phyloP scores from a whole-genome alignment of 2,113 vertebrate genomes.

The Pangasianodon hypophthalmus region DNA sequence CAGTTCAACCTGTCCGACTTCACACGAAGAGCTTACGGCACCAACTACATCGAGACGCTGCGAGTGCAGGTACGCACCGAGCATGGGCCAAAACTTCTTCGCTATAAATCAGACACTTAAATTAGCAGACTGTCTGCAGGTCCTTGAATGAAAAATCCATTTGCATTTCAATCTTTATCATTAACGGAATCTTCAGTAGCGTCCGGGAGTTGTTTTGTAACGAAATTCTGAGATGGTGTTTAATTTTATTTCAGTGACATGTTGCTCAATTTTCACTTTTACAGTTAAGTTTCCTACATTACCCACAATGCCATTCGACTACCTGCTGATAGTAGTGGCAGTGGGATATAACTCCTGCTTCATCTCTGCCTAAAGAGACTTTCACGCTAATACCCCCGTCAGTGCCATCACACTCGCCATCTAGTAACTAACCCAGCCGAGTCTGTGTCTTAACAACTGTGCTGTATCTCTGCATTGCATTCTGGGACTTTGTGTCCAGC shows the following conservation, averaged over 20 bases:
- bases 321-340: neutral
- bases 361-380: neutral
- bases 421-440: neutral
- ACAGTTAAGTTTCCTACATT: neutral
- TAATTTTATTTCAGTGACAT: neutral
- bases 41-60: constrained; percentile 94
- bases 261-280: neutral
- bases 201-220: neutral
- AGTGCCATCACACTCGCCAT: neutral
- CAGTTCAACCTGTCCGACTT: constrained; percentile 96
- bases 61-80: constrained; percentile 84
- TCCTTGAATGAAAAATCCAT: neutral
- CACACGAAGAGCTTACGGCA: constrained; percentile 91
- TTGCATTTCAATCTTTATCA: neutral
- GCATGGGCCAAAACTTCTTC: neutral
- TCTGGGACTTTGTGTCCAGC: neutral
- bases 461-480: neutral
- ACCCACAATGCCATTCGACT: neutral
- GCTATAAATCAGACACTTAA: neutral
- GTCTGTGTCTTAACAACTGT: neutral
- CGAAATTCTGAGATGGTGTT: neutral
- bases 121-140: neutral
- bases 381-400: neutral
- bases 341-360: neutral
- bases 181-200: neutral